Evolutionary conservation across 2,888 invertebrate genomes (phyloP).

Genomic region (Trachelus tabidus): DNA sequence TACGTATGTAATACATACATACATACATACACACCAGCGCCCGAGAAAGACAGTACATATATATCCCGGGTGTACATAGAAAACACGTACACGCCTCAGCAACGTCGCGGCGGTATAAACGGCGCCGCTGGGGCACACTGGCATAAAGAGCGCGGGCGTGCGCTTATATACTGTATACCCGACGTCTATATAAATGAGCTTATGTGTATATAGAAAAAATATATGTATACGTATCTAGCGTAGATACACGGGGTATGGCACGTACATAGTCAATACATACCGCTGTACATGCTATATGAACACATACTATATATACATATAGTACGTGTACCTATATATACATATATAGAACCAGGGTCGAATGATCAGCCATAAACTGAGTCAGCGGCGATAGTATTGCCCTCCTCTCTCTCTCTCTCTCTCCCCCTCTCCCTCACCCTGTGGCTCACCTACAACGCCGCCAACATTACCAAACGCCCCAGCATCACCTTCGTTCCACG

Average conservation of each 20-base stretch:
- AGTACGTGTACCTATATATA: not conserved
- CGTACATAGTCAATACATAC: not conserved
- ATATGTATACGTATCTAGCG: not conserved
- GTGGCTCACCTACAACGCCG: slow-evolving; percentile 24
- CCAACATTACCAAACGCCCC: slow-evolving; percentile 7
- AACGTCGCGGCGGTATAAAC: not conserved
- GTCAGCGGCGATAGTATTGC: slow-evolving; percentile 54
- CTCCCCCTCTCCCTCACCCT: not conserved
- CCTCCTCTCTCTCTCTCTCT: slow-evolving; percentile 24
- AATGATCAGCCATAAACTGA: slow-evolving; percentile 61
- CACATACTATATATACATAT: not conserved
- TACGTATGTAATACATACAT: slow-evolving; percentile 2
- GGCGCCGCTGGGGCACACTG: not conserved
- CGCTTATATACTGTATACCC: not conserved
- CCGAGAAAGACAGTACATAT: not conserved
- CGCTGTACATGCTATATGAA: not conserved
- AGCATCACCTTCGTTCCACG: slow-evolving; percentile 11
- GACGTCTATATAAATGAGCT: slow-evolving; percentile 10
- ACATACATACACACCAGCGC: not conserved
- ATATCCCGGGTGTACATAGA: not conserved
- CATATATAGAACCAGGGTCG: slow-evolving; percentile 44
- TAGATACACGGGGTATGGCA: slow-evolving; percentile 1
- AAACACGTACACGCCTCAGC: not conserved
- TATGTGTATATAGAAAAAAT: slow-evolving; percentile 7
- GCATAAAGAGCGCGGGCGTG: slow-evolving; percentile 1